Evolutionary conservation across 2,113 vertebrate species (phyloP), one percentile per base, ranked within the genome.

Genomic region (Platichthys stellatus): DNA sequence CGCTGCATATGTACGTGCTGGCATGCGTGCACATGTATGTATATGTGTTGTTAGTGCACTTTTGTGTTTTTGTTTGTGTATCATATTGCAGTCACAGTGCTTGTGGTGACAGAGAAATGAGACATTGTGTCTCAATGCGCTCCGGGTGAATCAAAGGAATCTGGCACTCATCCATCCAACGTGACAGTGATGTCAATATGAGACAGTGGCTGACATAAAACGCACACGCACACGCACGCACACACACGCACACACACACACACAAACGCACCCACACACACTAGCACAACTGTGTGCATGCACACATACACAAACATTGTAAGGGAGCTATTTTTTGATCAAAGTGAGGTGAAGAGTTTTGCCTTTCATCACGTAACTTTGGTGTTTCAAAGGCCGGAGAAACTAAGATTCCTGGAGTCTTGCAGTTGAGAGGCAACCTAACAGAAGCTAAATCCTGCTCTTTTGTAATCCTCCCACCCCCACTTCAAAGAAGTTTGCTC

Each of bases 101-200:
- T 72, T 76, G 80, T 51, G 47, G 51, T 92, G 90, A 93, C 89
- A 90, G 87, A 81, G 69, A 90, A 82, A 91, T 84, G 86, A 92
- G 88, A 86, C 91, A 88, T 86, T 84, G 80, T 82, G 83, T 84
- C 87, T 86, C 84, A 85, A 83, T 81, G 85, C 84, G 78, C 76
- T 88, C 63, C 80, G 75, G 84, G 84, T 77, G 86, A 93, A 92
- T 89, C 90, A 90, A 91, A 90, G 81, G 83, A 74, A 86, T 79
- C 85, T 91, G 81, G 85, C 91, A 89, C 83, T 88, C 91, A 92
- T 89, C 85, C 88, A 90, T 91, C 88, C 86, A 76, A 80, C 85
- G 89, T 90, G 89, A 91, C 90, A 86, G 81, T 83, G 87, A 85
- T 86, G 90, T 84, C 82, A 85, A 63, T 85, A 83, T 82, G 83